Conservation (phyloP, 2,888 invertebrate species). For the Tinea pellionella region DNA sequence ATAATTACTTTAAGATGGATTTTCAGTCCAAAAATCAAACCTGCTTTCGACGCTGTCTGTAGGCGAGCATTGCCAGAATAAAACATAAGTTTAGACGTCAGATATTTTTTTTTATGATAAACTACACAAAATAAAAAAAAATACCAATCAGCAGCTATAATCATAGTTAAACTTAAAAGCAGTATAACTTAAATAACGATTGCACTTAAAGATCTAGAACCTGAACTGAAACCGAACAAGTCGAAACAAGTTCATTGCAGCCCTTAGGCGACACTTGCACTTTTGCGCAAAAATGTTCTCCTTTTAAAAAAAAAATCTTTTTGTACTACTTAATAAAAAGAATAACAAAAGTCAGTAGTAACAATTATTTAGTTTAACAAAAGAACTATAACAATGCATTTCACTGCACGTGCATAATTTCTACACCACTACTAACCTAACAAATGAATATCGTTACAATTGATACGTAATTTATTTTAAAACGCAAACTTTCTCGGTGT, state of each 20-base stretch:
- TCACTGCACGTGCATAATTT: slow-evolving; percentile 8
- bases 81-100: too few relatives aligned
- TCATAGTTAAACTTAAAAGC: too few relatives aligned
- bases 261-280: slow-evolving; percentile 4
- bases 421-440: not conserved
- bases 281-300: not conserved
- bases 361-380: not conserved
- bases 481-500: not conserved
- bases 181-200: too few relatives aligned
- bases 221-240: not conserved
- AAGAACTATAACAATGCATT: not conserved
- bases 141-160: too few relatives aligned
- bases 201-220: not conserved
- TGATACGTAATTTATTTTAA: not conserved
- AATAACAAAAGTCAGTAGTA: slow-evolving; percentile 1
- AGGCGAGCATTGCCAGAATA: too few relatives aligned
- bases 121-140: too few relatives aligned
- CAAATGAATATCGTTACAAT: not conserved
- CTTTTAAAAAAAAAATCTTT: not conserved
- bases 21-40: too few relatives aligned
- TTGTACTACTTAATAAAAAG: not conserved
- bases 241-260: not conserved
- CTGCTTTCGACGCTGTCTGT: too few relatives aligned
- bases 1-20: too few relatives aligned
- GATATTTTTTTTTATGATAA: too few relatives aligned